Percentiles rank a stretch among this genome's conserved stretches.
phyloP scores from a whole-genome alignment of 2,113 vertebrate species.

The Amphiprion percula region DNA sequence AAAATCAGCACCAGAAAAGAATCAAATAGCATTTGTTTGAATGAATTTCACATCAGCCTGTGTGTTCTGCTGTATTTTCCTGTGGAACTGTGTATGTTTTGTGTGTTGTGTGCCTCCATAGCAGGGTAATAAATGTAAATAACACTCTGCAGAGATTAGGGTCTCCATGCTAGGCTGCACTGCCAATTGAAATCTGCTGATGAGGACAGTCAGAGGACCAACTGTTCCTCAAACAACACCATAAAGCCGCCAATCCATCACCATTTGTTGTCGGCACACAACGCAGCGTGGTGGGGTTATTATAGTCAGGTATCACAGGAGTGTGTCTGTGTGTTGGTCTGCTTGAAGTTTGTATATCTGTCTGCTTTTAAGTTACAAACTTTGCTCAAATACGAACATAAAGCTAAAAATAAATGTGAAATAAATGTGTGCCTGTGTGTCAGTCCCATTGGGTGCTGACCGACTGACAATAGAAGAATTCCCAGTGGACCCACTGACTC shows the following conservation, averaged over 20 bases:
- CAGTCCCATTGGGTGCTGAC: conserved; percentile 50
- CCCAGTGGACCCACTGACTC: conserved; percentile 54
- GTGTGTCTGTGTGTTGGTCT: conserved; percentile 20
- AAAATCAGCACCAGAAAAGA: no score
- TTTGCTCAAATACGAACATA: not conserved
- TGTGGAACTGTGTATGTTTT: not conserved
- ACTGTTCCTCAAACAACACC: conserved; percentile 87
- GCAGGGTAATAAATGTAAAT: conserved; percentile 74
- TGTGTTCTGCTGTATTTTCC: not conserved
- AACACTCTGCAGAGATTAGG: conserved; percentile 63
- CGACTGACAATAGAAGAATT: conserved; percentile 52
- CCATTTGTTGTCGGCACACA: conserved; percentile 89
- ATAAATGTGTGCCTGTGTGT: conserved; percentile 13
- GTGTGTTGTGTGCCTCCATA: conserved; percentile 7
- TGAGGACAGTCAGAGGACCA: conserved; percentile 86
- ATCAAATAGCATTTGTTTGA: no score
- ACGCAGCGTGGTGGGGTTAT: conserved; percentile 88
- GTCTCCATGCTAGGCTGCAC: conserved; percentile 90
- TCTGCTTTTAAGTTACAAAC: not conserved
- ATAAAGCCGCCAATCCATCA: conserved; percentile 89
- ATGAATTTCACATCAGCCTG: no score
- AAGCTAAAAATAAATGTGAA: conserved; percentile 6
- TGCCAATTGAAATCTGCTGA: conserved; percentile 92
- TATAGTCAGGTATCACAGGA: conserved; percentile 83
- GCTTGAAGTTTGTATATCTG: not conserved